Base-by-base conservation (phyloP, 1,140 invertebrate species). In the Nephotettix cincticeps region DNA sequence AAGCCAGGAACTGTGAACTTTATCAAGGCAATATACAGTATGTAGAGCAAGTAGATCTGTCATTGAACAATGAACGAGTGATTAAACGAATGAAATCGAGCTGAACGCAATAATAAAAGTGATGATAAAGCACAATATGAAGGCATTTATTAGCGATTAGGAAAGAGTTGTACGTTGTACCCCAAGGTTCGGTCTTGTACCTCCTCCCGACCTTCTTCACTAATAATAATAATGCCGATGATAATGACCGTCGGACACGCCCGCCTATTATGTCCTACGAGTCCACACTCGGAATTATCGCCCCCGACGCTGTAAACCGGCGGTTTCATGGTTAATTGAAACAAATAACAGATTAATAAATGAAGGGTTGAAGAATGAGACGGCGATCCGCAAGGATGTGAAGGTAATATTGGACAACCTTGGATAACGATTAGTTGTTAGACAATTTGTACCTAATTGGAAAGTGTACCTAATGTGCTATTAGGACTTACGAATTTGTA, bases 111-210 rank as follows among this genome's bases (percentile, higher is more conserved):
- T 51, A 51, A 51, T 6, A 51, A 51, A 51, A 51, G 47, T 51
- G 47, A 51, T 51, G 47, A 51, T 51, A 51, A 51, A 51, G 47
- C 47, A 51, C 47, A 51, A 51, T 51, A 21, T 51, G 47, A n/a
- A 51, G 47, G 47, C 47, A 51, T 51, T 51, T 51, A 51, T 51
- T 51, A 51, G 47, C 47, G 47, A 51, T 51, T 51, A 51, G 47
- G 47, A 9, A 51, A 51, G 47, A 51, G 47, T 51, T 51, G 47
- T 51, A 51, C n/a, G n/a, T n/a, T n/a, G n/a, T n/a, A n/a, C 36
- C 36, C 21, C 47, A 51, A 51, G 47, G 47, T 51, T 51, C 47
- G 19, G 4, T 21, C 47, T 17, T 4, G 47, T 4, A 4, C 47
- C 47, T 51, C 47, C 47, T 51, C 4, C 19, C 47, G 47, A 51